Base-by-base conservation (phyloP, 2,888 invertebrate genomes). In the Gastrophysa polygoni region DNA sequence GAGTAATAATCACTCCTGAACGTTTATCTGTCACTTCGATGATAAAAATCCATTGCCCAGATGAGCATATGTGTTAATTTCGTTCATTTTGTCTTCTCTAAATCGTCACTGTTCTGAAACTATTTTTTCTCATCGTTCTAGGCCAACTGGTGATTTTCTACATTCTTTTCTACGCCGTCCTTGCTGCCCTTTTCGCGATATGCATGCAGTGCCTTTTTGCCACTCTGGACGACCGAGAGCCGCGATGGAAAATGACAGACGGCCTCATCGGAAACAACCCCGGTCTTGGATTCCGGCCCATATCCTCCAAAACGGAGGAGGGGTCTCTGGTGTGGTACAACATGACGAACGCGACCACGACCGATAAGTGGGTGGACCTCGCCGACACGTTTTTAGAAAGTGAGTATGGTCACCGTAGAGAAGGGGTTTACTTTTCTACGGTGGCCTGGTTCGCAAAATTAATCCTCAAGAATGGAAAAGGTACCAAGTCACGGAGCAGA, bases 61-160 rank as follows among this genome's bases (percentile, higher is more conserved):
- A n/a, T n/a, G n/a, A n/a, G n/a, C n/a, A n/a, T n/a, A n/a, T n/a
- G n/a, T n/a, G n/a, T n/a, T n/a, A n/a, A n/a, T n/a, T n/a, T n/a
- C n/a, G n/a, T n/a, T n/a, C n/a, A n/a, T n/a, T n/a, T n/a, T n/a
- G n/a, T n/a, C n/a, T n/a, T n/a, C n/a, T n/a, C n/a, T n/a, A n/a
- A n/a, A n/a, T n/a, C n/a, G n/a, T n/a, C n/a, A n/a, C n/a, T n/a
- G n/a, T n/a, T n/a, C n/a, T n/a, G n/a, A n/a, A n/a, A n/a, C n/a
- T n/a, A n/a, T 44, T 10, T 5, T 55, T 18, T 57, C 67, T 73
- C 71, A 77, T 72, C 74, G 58, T 87, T 89, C 20, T 87, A 96
- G 96, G 87, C 65, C 90, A 93, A 79, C 87, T 96, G 64, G 77
- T 91, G 18, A 68, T 90, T 0, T 98, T 98, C 85, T 98, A 98